Evolutionary conservation across 2,113 vertebrate genomes (phyloP), one percentile per base, ranked within the genome.

Genomic region (Ranitomeya variabilis): DNA sequence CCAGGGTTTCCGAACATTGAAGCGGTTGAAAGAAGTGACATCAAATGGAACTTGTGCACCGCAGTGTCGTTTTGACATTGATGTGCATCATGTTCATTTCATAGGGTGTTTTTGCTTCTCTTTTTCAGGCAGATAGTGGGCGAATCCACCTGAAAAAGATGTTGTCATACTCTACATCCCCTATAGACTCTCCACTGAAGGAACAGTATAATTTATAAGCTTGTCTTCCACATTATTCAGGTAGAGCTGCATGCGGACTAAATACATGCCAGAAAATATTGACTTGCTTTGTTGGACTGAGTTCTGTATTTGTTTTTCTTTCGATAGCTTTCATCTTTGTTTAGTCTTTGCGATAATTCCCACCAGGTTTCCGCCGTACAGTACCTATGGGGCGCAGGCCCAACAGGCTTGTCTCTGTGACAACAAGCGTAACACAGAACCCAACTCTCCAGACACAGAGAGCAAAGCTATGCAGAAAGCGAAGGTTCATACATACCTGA

Each of bases 331-430:
- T 80, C 21, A 64, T 66, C 60, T 83, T 67, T 67, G 81, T 67
- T 66, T 54, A n/a, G 62, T 83, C 60, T 67, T 67, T 67, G 64
- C 54, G 37, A 83, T 83, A 67, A 83, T 83, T 83, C 60, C 64
- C 62, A 83, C 19, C n/a, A 80, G 64, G 81, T 52, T 23, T 83
- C 12, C 6, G 19, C 51, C 9, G n/a, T 69, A 23, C 11, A n/a
- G 62, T 69, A 83, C 81, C 81, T 83, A 66, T 67, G 81, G 80
- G 81, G 81, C 54, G 81, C 81, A 83, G 81, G 60, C 81, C 81
- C 81, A 83, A 83, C 81, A 83, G 81, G 62, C 60, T 67, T 54
- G 64, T 83, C 45, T 45, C 81, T 69, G 37, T 52, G 64, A 69
- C 81, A 83, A 83, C 81, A 83, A 60, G 19, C 66, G n/a, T 52